Percentiles rank a stretch among this genome's conserved stretches.
Evolutionary conservation across 1,140 invertebrate species (phyloP).

Genomic region (Euwallacea fornicatus): DNA sequence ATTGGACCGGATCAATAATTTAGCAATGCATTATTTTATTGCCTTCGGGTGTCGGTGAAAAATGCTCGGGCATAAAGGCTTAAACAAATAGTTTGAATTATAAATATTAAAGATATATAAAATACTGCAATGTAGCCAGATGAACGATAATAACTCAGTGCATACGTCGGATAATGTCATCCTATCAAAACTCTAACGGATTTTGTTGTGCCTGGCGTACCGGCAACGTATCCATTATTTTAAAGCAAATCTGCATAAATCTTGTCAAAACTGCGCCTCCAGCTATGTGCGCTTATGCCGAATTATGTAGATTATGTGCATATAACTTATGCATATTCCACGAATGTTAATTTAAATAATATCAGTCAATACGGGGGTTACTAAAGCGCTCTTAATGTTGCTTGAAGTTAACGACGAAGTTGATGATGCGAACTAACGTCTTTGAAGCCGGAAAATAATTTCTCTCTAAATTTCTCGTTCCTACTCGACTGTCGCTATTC

Average conservation of each 20-base stretch:
- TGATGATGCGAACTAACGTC: too few relatives aligned
- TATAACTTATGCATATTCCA: conserved; percentile 19
- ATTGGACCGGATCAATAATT: too few relatives aligned
- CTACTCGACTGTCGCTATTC: too few relatives aligned
- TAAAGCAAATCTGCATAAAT: conserved; percentile 21
- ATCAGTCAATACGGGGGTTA: conserved; percentile 9
- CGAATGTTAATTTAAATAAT: conserved; percentile 19
- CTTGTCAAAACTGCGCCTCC: conserved; percentile 14
- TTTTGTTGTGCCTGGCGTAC: conserved; percentile 12
- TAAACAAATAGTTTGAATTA: too few relatives aligned
- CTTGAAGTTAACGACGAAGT: background rate
- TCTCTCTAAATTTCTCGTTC: too few relatives aligned
- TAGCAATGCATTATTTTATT: too few relatives aligned
- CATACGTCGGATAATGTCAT: background rate
- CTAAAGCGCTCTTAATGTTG: conserved; percentile 6
- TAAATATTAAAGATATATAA: background rate
- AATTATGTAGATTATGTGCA: conserved; percentile 24
- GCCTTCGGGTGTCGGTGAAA: too few relatives aligned
- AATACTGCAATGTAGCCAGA: background rate
- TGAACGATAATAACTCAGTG: background rate
- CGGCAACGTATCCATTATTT: conserved; percentile 10
- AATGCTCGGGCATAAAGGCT: too few relatives aligned
- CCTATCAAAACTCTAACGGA: background rate
- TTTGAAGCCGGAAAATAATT: too few relatives aligned
- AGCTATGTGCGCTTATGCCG: conserved; percentile 20